Percentiles rank a stretch among this genome's conserved stretches.
Conservation (phyloP, 2,113 vertebrate species). For the Elachura formosa region DNA sequence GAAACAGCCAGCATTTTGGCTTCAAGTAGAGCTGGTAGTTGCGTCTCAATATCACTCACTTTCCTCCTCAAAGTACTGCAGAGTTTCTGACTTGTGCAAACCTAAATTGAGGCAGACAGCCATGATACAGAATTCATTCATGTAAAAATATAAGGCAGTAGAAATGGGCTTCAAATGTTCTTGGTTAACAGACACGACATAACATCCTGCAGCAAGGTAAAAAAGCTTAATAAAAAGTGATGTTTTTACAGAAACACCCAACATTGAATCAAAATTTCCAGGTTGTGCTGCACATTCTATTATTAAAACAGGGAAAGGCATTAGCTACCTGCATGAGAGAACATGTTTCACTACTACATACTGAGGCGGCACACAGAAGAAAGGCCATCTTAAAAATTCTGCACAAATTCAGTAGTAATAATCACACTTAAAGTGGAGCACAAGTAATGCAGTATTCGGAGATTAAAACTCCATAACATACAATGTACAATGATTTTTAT, state of each 20-base stretch:
- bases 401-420: neutral
- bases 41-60: constrained; percentile 83
- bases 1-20: constrained; percentile 84
- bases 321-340: neutral
- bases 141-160: constrained; percentile 24
- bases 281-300: neutral
- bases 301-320: neutral
- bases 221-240: constrained; percentile 38
- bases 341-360: neutral
- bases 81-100: constrained; percentile 82
- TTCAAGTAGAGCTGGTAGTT: constrained; percentile 82
- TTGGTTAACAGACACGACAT: constrained; percentile 35
- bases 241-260: neutral
- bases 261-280: neutral
- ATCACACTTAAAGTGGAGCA: neutral
- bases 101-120: constrained; percentile 71
- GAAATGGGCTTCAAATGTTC: constrained; percentile 30
- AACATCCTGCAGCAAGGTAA: constrained; percentile 20
- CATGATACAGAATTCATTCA: neutral
- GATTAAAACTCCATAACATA: neutral
- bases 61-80: constrained; percentile 81
- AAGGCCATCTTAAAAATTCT: neutral
- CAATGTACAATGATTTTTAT: neutral
- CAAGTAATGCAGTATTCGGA: neutral
- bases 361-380: neutral